Percentiles rank a stretch among this genome's conserved stretches.
Evolutionary conservation across 2,888 invertebrate species (phyloP).

Genomic region (Antitype chi): DNA sequence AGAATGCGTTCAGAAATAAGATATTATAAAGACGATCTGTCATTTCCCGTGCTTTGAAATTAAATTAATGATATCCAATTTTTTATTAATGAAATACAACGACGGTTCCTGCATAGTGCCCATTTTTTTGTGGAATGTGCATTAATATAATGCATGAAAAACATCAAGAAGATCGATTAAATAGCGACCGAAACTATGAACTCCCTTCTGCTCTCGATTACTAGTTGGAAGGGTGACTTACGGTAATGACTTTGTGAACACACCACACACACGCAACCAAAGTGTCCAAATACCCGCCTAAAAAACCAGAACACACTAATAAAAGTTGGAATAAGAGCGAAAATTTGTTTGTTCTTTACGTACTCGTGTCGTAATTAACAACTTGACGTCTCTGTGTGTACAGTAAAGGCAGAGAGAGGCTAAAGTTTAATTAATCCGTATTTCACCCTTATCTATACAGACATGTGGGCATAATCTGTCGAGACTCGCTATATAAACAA

Average conservation of each 20-base stretch:
- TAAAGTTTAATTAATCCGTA: constrained; percentile 68
- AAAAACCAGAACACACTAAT: constrained; percentile 36
- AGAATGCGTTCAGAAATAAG: too few relatives aligned
- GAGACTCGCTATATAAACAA: constrained; percentile 62
- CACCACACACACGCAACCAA: neutral
- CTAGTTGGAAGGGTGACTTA: constrained; percentile 1
- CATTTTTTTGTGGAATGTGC: neutral
- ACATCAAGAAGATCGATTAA: constrained; percentile 6
- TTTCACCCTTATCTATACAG: constrained; percentile 65
- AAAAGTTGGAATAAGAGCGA: constrained; percentile 36
- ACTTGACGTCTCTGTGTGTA: constrained; percentile 53
- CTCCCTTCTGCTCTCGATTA: neutral
- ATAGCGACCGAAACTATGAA: neutral
- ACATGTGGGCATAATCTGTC: constrained; percentile 64
- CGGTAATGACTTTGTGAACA: neutral
- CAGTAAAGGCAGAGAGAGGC: constrained; percentile 49
- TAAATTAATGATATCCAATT: neutral
- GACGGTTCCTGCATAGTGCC: too few relatives aligned
- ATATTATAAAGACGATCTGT: too few relatives aligned
- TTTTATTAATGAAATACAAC: too few relatives aligned
- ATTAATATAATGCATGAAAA: neutral
- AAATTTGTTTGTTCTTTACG: constrained; percentile 46
- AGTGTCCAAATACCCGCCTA: constrained; percentile 14
- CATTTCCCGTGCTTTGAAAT: neutral
- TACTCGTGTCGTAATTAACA: constrained; percentile 56